Base-by-base conservation (phyloP, 2,113 vertebrate genomes). In the Pycnonotus jocosus region DNA sequence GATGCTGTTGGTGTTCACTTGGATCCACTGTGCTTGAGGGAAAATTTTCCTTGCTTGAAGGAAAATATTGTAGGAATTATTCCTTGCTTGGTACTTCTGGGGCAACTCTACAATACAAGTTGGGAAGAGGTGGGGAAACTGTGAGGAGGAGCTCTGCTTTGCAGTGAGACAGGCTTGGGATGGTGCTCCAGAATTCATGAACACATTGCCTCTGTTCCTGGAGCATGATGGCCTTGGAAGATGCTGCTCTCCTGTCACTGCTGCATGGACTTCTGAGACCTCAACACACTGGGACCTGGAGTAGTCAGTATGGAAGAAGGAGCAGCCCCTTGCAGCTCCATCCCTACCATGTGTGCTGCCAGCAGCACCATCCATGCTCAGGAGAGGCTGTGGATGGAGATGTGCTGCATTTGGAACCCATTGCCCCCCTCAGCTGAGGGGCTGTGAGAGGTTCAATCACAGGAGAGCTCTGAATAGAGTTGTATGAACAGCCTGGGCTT, bases 341-440 rank as follows among this genome's bases (percentile, higher is more conserved):
- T 71, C 3, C 2, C 37, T 64, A 0, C 60, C 5, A 0, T 1
- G 2, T 2, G 35, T 48, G 54, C 62, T 79, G 58, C 54, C 0
- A 3, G 77, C 47, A 21, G 87, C 53, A 44, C 50, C 3, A 0
- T 35, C 10, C 0, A 1, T n/a, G 45, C 61, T 38, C n/a, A 30
- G 60, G 65, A 60, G 66, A 53, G 61, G 24, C 20, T 48, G 66
- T 10, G 84, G 62, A n/a, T 7, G 2, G 37, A 13, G 60, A 22
- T 11, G 31, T 38, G 48, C 33, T 54, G 50, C 11, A 33, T 23
- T 35, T 35, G 56, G 65, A 58, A 25, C 31, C 47, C 1, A 1
- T 12, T 65, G 20, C 18, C 20, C 31, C 10, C 12, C 48, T 25
- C 56, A 30, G 22, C 30, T 30, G 31, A 1, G 20, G 20, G 21